Evolutionary conservation across 2,797 vertebrate species (phyloP).

Genomic region (Phrynocephalus guinanensis): DNA sequence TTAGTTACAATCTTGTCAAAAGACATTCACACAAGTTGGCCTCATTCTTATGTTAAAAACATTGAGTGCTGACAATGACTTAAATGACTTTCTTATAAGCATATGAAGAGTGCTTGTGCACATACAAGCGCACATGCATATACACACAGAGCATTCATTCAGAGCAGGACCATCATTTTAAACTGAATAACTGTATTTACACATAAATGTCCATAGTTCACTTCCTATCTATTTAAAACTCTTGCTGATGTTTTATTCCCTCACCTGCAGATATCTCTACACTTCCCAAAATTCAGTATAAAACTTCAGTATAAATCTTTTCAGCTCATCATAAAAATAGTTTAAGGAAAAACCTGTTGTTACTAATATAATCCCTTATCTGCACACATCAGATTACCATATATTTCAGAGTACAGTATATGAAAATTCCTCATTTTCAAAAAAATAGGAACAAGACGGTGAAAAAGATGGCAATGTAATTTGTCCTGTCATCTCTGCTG

Average conservation of each 20-base stretch:
- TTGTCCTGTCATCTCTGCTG: constrained; percentile 10
- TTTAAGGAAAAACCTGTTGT: not conserved
- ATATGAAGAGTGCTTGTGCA: not conserved
- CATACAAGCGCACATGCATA: not conserved
- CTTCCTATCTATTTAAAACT: constrained; percentile 12
- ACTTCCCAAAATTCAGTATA: not conserved
- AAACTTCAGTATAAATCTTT: not conserved
- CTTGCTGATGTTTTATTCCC: not conserved
- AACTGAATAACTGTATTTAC: constrained; percentile 12
- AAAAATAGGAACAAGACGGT: not conserved
- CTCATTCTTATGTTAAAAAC: constrained; percentile 14
- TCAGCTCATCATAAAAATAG: not conserved
- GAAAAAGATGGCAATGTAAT: constrained; percentile 22
- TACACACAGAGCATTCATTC: constrained; percentile 9
- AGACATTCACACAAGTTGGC: not conserved
- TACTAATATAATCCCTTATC: not conserved
- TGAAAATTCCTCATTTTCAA: not conserved
- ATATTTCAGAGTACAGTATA: not conserved
- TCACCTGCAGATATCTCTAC: not conserved
- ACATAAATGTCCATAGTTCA: not conserved
- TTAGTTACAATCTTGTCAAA: not conserved
- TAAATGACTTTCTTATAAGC: constrained; percentile 23
- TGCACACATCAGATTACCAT: constrained; percentile 7
- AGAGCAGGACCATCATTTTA: constrained; percentile 33
- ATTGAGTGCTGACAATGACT: constrained; percentile 13